phyloP scores from a whole-genome alignment of 1,140 invertebrate species.

The Trachelipus rathkii region DNA sequence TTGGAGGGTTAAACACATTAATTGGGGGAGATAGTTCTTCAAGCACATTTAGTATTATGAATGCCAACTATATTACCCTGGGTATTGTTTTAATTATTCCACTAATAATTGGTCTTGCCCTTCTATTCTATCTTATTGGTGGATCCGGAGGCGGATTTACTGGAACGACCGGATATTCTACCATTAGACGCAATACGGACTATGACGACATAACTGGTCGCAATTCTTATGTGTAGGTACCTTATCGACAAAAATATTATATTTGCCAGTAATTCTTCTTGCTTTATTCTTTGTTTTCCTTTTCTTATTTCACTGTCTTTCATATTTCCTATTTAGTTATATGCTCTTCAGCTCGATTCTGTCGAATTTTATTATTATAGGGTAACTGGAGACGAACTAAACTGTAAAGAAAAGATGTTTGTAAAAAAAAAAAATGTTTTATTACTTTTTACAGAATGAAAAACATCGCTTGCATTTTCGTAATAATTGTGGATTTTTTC shows the following conservation, averaged over 20 bases:
- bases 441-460: no score
- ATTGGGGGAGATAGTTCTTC: not conserved
- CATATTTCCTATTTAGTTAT: no score
- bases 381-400: no score
- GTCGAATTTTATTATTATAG: no score
- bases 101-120: slow-evolving; percentile 28
- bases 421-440: no score
- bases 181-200: not conserved
- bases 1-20: not conserved
- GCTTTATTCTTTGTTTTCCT: not conserved
- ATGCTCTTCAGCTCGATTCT: no score
- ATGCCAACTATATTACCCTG: slow-evolving; percentile 28
- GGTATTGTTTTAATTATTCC: slow-evolving; percentile 20
- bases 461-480: no score
- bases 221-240: not conserved
- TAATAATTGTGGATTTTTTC: no score
- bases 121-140: slow-evolving; percentile 31
- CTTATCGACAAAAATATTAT: not conserved
- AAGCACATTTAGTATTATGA: slow-evolving; percentile 16
- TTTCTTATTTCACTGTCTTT: not conserved
- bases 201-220: not conserved
- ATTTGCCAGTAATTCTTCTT: not conserved
- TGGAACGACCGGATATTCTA: not conserved
- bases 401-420: no score
- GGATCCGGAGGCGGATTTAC: slow-evolving; percentile 16